A percentile compares a stretch with the other conserved stretches of the same genome.
phyloP scores from a whole-genome alignment of 2,888 invertebrate genomes.

The Melanargia galathea region DNA sequence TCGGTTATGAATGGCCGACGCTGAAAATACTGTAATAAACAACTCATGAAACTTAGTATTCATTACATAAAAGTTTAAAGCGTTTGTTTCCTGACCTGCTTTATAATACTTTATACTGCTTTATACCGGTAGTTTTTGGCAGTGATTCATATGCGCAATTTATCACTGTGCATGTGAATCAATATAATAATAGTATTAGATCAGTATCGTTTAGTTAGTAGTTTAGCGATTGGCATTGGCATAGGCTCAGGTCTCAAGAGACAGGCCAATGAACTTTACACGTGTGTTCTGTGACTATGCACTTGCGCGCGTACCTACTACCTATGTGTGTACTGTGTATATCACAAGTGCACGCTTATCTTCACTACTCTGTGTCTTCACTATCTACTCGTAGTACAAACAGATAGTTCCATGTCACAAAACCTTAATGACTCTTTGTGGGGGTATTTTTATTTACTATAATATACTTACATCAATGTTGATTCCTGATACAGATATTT shows the following conservation, averaged over 20 bases:
- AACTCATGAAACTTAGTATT: too few species aligned
- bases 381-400: conserved; percentile 30
- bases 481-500: too few species aligned
- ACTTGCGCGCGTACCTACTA: conserved; percentile 27
- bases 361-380: too few species aligned
- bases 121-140: not conserved
- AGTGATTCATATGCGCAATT: not conserved
- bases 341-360: conserved; percentile 28
- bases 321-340: too few species aligned
- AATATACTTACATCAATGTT: too few species aligned
- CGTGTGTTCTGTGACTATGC: conserved; percentile 26
- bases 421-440: conserved; percentile 24
- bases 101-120: too few species aligned
- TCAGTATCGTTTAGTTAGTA: not conserved
- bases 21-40: too few species aligned
- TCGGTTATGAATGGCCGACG: too few species aligned
- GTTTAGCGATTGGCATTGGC: conserved; percentile 16
- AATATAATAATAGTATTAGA: not conserved
- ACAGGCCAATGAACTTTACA: conserved; percentile 56
- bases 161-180: too few species aligned
- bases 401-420: conserved; percentile 27
- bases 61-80: too few species aligned
- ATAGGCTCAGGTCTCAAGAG: conserved; percentile 51
- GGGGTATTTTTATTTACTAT: conserved; percentile 15
- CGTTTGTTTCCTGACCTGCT: too few species aligned